phyloP scores from a whole-genome alignment of 2,888 invertebrate genomes.

The Rugalucina vietnamica region DNA sequence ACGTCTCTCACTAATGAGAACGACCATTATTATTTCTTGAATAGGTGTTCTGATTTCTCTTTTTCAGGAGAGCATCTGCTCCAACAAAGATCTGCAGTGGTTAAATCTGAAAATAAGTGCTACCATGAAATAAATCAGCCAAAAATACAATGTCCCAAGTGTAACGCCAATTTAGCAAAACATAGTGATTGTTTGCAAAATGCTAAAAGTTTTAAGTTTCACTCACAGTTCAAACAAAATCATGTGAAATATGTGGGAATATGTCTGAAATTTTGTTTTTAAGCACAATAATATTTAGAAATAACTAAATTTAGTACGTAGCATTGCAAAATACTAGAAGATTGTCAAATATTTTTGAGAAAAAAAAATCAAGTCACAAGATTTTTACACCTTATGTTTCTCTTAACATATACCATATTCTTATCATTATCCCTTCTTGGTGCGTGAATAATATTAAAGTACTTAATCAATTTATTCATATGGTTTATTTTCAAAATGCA shows the following conservation, averaged over 20 bases:
- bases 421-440: too few relatives aligned
- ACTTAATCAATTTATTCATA: background rate
- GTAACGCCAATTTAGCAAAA: background rate
- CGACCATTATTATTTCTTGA: too few relatives aligned
- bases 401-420: too few relatives aligned
- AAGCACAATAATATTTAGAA: too few relatives aligned
- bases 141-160: background rate
- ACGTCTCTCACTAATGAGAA: too few relatives aligned
- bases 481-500: background rate
- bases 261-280: background rate
- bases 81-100: background rate
- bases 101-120: background rate
- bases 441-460: background rate
- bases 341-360: too few relatives aligned
- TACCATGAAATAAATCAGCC: background rate
- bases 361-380: too few relatives aligned
- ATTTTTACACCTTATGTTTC: too few relatives aligned
- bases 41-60: background rate
- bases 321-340: too few relatives aligned
- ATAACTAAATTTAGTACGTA: too few relatives aligned
- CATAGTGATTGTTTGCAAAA: background rate
- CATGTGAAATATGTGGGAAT: background rate
- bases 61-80: background rate
- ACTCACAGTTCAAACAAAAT: background rate
- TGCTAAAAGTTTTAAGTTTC: background rate